A percentile compares a stretch with the other conserved stretches of the same genome.
Conservation (phyloP, 2,888 invertebrate genomes). For the Tipula vernalis region DNA sequence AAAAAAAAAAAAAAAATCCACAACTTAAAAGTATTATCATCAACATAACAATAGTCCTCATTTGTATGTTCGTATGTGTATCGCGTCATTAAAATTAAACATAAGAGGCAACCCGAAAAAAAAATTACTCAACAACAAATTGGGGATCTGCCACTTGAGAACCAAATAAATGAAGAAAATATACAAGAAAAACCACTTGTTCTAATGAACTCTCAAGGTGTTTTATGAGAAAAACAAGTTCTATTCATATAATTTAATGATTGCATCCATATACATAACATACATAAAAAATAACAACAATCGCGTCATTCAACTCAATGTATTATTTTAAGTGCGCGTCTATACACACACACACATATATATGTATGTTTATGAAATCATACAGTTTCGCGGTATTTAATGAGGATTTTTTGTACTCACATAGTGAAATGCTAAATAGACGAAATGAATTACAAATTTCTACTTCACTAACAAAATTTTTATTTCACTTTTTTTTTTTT, state of each 20-base stretch:
- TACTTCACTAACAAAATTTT: not conserved
- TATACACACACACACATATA: no score
- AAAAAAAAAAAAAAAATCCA: not conserved
- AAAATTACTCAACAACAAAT: not conserved
- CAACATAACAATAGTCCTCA: not conserved
- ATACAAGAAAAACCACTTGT: not conserved
- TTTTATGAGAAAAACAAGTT: not conserved
- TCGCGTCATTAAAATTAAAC: not conserved
- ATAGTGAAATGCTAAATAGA: not conserved
- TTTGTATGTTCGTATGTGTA: not conserved
- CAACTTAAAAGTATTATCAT: not conserved
- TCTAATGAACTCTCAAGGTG: slow-evolving; percentile 6
- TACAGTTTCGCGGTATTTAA: not conserved
- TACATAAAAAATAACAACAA: not conserved
- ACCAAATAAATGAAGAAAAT: not conserved
- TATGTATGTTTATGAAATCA: not conserved
- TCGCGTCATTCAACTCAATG: not conserved
- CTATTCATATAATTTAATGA: not conserved
- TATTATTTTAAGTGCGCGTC: not conserved
- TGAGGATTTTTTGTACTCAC: not conserved
- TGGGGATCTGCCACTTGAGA: not conserved
- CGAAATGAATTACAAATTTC: not conserved
- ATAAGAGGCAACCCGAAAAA: not conserved
- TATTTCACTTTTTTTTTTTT: not conserved
- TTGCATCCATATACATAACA: not conserved